A percentile compares a stretch with the other conserved stretches of the same genome.
phyloP scores from a whole-genome alignment of 2,797 vertebrate genomes.

The Emydoidea blandingii region DNA sequence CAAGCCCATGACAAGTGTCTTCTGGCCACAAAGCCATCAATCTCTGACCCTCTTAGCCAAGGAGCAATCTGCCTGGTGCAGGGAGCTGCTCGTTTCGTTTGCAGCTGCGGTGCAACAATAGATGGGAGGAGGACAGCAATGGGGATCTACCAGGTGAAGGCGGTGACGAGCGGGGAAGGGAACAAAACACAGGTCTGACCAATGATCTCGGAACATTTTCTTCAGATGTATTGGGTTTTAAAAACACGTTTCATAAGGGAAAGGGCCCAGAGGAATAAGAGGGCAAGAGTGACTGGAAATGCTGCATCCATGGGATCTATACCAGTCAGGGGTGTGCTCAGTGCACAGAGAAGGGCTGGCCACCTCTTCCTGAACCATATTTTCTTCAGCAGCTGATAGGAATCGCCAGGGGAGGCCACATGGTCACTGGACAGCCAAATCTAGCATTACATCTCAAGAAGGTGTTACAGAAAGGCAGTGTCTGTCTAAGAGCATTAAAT shows the following conservation, averaged over 20 bases:
- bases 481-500: neutral
- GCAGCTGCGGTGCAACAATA: neutral
- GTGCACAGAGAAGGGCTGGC: neutral
- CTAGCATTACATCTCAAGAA: neutral
- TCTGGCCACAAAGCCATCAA: constrained; percentile 61
- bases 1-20: constrained; percentile 51
- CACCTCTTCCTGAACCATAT: neutral
- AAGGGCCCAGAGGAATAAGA: neutral
- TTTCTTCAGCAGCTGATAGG: neutral
- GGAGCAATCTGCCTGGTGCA: neutral
- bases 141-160: neutral
- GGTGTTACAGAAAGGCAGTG: neutral
- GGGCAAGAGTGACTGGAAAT: neutral
- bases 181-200: neutral
- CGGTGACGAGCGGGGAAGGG: neutral
- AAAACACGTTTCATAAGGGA: neutral
- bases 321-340: neutral
- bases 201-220: neutral
- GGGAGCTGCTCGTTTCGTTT: neutral
- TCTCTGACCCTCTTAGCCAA: constrained; percentile 29
- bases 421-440: accelerated
- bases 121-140: neutral
- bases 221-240: neutral
- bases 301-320: neutral
- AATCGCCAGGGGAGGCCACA: neutral